Evolutionary conservation across 1,140 invertebrate species (phyloP).

Genomic region (Apocrypta bakeri): DNA sequence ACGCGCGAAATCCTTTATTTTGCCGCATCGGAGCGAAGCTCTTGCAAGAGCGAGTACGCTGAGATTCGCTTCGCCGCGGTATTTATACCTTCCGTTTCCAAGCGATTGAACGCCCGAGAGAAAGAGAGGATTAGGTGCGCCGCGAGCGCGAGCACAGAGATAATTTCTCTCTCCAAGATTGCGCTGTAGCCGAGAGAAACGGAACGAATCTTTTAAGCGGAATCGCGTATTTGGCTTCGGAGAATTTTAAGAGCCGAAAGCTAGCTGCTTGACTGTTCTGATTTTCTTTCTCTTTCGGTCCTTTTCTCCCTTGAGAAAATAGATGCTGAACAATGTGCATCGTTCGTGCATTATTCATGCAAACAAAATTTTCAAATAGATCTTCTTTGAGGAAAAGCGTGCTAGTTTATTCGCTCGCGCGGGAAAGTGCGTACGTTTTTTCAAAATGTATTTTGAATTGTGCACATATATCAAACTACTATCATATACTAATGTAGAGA

Average conservation of each 20-base stretch:
- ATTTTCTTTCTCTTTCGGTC: background rate
- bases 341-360: background rate
- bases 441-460: too few species aligned
- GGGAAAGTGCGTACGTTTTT: background rate
- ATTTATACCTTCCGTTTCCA: slow-evolving; percentile 40
- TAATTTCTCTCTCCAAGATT: background rate
- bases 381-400: background rate
- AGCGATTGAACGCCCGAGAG: background rate
- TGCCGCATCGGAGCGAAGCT: background rate
- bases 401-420: background rate
- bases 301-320: background rate
- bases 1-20: slow-evolving; percentile 11
- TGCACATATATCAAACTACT: too few species aligned
- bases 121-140: slow-evolving; percentile 4
- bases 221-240: slow-evolving; percentile 1
- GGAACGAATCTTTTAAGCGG: slow-evolving; percentile 1
- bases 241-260: background rate
- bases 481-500: background rate
- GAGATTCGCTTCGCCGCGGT: background rate
- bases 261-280: background rate
- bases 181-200: background rate
- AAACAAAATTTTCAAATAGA: background rate
- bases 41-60: slow-evolving; percentile 30
- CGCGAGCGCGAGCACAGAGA: background rate
- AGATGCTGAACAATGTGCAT: background rate